Percentiles rank a stretch among this genome's conserved stretches.
Conservation (phyloP, 2,113 vertebrate species). For the Larimichthys crocea region DNA sequence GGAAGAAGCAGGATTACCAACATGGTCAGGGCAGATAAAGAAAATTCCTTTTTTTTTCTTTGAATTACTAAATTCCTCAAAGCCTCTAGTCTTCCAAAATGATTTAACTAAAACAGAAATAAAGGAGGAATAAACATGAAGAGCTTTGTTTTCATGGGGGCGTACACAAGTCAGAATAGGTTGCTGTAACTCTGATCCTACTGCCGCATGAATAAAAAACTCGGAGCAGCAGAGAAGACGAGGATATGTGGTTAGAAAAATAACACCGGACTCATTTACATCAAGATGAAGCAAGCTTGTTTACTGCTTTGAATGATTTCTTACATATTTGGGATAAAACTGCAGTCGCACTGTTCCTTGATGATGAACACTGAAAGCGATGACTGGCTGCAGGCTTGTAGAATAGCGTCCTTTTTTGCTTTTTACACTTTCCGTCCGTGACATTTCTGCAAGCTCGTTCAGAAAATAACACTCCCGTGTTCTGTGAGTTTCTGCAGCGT, state of each 20-base stretch:
- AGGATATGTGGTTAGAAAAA: background rate
- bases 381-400: too few relatives aligned
- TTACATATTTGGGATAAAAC: too few relatives aligned
- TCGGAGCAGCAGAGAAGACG: background rate
- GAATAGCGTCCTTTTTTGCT: background rate
- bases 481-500: background rate
- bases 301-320: too few relatives aligned
- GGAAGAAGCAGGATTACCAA: too few relatives aligned
- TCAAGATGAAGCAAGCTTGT: background rate
- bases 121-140: background rate
- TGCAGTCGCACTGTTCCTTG: background rate
- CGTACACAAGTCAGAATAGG: too few relatives aligned
- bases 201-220: background rate
- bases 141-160: too few relatives aligned
- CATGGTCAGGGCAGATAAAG: background rate
- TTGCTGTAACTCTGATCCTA: background rate
- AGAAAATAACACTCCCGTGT: background rate
- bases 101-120: background rate
- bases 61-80: background rate
- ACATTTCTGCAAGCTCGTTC: background rate
- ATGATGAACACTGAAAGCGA: too few relatives aligned
- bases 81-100: background rate
- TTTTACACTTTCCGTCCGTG: background rate
- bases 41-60: too few relatives aligned
- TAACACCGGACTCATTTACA: background rate